A percentile compares a stretch with the other conserved stretches of the same genome.
Evolutionary conservation across 2,888 invertebrate genomes (phyloP).

Genomic region (Epicampocera succincta): DNA sequence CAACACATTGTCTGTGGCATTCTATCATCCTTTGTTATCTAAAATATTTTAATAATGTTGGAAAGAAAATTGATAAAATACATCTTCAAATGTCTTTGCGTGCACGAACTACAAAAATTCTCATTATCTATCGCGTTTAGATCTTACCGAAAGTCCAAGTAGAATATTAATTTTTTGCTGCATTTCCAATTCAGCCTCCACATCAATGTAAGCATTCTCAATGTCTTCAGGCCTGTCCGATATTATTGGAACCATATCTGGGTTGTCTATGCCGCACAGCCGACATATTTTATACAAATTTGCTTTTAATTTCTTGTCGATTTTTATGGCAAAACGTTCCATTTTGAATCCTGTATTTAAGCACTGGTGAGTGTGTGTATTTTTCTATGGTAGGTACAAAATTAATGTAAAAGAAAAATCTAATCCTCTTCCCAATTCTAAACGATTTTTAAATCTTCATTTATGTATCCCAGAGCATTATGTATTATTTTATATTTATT

Average conservation of each 20-base stretch:
- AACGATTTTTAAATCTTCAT: slow-evolving; percentile 13
- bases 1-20: slow-evolving; percentile 85
- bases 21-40: slow-evolving; percentile 84
- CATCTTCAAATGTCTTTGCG: not conserved
- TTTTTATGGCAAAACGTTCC: slow-evolving; percentile 79
- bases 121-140: too few relatives aligned
- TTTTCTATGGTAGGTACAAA: slow-evolving; percentile 36
- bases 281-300: slow-evolving; percentile 81
- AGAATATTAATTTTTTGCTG: slow-evolving; percentile 77
- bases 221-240: slow-evolving; percentile 68
- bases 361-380: slow-evolving; percentile 26
- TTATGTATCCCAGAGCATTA: slow-evolving; percentile 49
- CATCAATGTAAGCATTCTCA: slow-evolving; percentile 69
- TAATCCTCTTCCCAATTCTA: slow-evolving; percentile 22
- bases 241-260: slow-evolving; percentile 77
- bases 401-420: slow-evolving; percentile 32
- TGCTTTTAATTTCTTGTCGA: slow-evolving; percentile 79
- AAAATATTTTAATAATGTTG: slow-evolving; percentile 33
- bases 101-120: not conserved
- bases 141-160: slow-evolving; percentile 59
- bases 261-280: slow-evolving; percentile 81
- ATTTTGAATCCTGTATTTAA: slow-evolving; percentile 53
- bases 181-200: slow-evolving; percentile 78
- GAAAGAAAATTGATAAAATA: slow-evolving; percentile 34
- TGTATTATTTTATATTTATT: slow-evolving; percentile 41